A percentile compares a stretch with the other conserved stretches of the same genome.
Evolutionary conservation across 1,140 invertebrate species (phyloP).

Genomic region (Megalonaias nervosa): DNA sequence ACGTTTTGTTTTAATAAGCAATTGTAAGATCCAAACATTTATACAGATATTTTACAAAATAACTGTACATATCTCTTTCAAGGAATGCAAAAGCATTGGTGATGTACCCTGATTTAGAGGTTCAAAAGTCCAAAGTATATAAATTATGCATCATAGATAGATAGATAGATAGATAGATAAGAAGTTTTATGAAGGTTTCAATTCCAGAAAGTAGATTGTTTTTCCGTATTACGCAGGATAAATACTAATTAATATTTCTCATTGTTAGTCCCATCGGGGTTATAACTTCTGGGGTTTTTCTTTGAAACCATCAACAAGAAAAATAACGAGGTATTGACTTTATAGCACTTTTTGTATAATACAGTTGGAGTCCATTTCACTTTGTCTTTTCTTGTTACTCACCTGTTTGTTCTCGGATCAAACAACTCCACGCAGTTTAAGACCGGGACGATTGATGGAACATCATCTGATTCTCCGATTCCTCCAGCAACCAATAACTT

Average conservation of each 20-base stretch:
- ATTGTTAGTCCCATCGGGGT: background rate
- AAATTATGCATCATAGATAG: no score
- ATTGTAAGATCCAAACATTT: no score
- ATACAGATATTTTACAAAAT: no score
- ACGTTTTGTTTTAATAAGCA: no score
- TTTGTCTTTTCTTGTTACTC: background rate
- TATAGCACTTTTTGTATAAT: background rate
- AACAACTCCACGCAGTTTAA: slow-evolving; percentile 24
- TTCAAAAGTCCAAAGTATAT: no score
- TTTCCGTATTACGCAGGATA: no score
- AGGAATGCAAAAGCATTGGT: no score
- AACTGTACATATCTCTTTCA: no score
- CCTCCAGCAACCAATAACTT: slow-evolving; percentile 39
- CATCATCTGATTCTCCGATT: slow-evolving; percentile 7
- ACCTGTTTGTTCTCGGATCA: slow-evolving; percentile 26
- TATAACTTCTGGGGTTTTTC: background rate
- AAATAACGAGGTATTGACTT: background rate
- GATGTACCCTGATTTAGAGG: no score
- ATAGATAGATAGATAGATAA: no score
- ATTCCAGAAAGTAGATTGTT: no score
- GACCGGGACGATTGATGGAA: slow-evolving; percentile 15
- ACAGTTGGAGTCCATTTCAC: background rate
- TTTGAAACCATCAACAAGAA: background rate
- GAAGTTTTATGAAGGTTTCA: no score
- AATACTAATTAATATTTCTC: background rate